Evolutionary conservation across 2,113 vertebrate genomes (phyloP).

Genomic region (Pteruthius melanotis): DNA sequence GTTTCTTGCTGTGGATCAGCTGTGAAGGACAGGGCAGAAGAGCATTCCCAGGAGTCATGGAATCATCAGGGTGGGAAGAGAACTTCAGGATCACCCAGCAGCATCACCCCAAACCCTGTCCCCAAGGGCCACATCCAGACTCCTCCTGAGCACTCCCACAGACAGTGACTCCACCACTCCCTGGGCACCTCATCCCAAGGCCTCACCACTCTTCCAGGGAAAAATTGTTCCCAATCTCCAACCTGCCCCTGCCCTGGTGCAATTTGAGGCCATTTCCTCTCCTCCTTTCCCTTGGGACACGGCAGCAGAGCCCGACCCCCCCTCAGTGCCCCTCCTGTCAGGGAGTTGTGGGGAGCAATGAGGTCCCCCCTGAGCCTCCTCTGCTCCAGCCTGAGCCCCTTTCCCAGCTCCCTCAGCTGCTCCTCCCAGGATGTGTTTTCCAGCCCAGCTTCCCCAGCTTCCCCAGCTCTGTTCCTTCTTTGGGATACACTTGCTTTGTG

Average conservation of each 20-base stretch:
- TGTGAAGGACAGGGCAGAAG: background rate
- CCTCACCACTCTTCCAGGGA: background rate
- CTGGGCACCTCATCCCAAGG: background rate
- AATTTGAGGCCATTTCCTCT: background rate
- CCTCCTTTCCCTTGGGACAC: background rate
- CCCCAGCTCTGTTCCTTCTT: rapidly evolving
- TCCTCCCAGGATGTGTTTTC: background rate
- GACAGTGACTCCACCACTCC: background rate
- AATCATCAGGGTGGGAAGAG: background rate
- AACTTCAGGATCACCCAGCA: rapidly evolving
- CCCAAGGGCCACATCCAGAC: background rate
- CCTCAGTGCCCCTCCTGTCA: background rate
- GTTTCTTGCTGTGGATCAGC: background rate
- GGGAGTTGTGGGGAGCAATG: background rate
- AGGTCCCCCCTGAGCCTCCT: background rate
- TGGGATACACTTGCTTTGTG: background rate
- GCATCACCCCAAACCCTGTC: background rate
- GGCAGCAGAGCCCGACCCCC: background rate
- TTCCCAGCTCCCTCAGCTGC: background rate
- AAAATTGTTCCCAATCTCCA: background rate
- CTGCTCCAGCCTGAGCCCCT: rapidly evolving
- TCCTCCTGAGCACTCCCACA: background rate
- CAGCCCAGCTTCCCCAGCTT: rapidly evolving
- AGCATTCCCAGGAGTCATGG: background rate
- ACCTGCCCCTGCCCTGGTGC: background rate